phyloP scores from a whole-genome alignment of 2,113 vertebrate genomes.

The Ondatra zibethicus region DNA sequence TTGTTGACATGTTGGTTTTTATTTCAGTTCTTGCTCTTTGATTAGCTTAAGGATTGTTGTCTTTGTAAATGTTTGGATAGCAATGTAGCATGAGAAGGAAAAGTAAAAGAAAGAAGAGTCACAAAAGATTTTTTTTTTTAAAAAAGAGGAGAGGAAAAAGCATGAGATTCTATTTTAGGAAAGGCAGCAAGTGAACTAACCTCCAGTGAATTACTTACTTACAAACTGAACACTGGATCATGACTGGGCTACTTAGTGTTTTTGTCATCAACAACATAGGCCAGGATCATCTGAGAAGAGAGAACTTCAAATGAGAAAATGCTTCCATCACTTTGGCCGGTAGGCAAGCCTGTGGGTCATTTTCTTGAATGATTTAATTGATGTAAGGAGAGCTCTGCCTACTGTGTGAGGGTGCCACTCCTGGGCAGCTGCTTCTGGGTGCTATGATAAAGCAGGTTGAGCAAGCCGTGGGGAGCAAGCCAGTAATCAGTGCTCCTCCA shows the following conservation, averaged over 20 bases:
- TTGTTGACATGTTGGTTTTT: background rate
- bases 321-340: background rate
- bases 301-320: background rate
- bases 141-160: background rate
- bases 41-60: background rate
- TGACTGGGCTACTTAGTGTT: background rate
- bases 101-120: background rate
- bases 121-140: background rate
- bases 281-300: background rate
- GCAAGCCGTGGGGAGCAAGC: background rate
- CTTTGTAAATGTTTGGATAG: background rate
- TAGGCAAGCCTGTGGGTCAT: background rate
- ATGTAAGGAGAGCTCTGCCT: background rate
- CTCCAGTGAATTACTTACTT: background rate
- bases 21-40: background rate
- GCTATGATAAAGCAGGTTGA: background rate
- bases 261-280: background rate
- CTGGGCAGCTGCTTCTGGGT: background rate
- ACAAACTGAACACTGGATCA: background rate
- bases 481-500: background rate
- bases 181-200: background rate
- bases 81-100: background rate
- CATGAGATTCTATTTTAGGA: background rate
- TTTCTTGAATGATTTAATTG: background rate
- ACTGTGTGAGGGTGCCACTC: background rate